Conservation (phyloP, 2,888 invertebrate species). For the Troilus luridus region DNA sequence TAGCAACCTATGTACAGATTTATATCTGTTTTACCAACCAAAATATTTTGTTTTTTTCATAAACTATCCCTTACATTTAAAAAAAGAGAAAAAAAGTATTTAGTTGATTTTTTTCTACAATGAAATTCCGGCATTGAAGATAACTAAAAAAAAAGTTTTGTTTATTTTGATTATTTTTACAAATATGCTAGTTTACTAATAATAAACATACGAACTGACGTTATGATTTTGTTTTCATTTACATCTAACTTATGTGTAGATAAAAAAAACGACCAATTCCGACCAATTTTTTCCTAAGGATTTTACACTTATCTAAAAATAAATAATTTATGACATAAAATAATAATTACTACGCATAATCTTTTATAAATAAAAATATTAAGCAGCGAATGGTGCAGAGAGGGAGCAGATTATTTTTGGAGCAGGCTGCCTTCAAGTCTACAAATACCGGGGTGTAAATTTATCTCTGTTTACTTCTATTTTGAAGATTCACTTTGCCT, state of each 20-base stretch:
- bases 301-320: background rate
- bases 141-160: no score
- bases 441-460: constrained; percentile 41
- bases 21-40: no score
- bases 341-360: background rate
- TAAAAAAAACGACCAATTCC: background rate
- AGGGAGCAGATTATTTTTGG: background rate
- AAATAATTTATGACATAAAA: background rate
- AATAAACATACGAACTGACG: background rate
- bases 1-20: no score
- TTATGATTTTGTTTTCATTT: background rate
- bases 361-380: background rate
- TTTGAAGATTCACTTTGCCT: constrained; percentile 46
- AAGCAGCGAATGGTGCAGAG: background rate
- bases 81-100: no score
- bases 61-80: no score
- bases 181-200: background rate
- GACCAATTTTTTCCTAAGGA: background rate
- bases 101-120: no score
- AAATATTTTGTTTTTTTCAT: no score
- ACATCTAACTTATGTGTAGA: background rate
- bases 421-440: background rate
- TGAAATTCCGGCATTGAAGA: no score
- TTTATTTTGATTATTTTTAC: no score
- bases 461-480: constrained; percentile 21